Evolutionary conservation across 2,888 invertebrate genomes (phyloP), one percentile per base, ranked within the genome.

Genomic region (Tetramorium bicarinatum): DNA sequence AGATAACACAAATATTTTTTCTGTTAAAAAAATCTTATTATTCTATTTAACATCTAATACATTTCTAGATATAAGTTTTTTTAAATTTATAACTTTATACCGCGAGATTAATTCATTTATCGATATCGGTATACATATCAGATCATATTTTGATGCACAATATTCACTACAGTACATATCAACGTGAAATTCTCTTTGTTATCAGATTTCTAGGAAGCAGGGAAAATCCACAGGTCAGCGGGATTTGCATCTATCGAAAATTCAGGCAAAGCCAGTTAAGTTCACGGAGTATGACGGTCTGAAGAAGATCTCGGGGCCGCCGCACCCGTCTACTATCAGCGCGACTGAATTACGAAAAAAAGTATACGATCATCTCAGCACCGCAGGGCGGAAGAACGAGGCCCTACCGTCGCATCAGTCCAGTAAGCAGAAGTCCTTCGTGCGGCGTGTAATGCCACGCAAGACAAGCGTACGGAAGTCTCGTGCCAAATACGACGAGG

Each of bases 401-500:
- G 74, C 72, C 0, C 7, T 87, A 1, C 38, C 71, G 2, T 81
- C 75, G 38, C 77, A 82, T 2, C 85, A 69, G 21, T 83, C 69
- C 0, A 6, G 74, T 1, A 90, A 82, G 9, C 91, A 92, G n/a
- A 91, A 91, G 54, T 92, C 93, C 3, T 92, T 91, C 25, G 92
- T 94, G 0, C 90, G 95, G 3, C 91, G 92, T 38, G 93, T 95
- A 0, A 47, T 94, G 61, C 94, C 94, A 0, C 89, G 92, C 0
- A 93, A 94, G 61, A 86, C 77, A 11, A 76, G 64, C 7, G 89
- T 85, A 41, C 88, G 87, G 11, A 29, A 21, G 18, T 90, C 90
- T 0, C 87, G 89, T 3, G 93, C 91, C 0, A 94, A 94, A 34
- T 96, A 96, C 80, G 97, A 97, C 91, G 96, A 96, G 2, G 94